Evolutionary conservation across 1,140 invertebrate genomes (phyloP).

Genomic region (Halotydeus destructor): DNA sequence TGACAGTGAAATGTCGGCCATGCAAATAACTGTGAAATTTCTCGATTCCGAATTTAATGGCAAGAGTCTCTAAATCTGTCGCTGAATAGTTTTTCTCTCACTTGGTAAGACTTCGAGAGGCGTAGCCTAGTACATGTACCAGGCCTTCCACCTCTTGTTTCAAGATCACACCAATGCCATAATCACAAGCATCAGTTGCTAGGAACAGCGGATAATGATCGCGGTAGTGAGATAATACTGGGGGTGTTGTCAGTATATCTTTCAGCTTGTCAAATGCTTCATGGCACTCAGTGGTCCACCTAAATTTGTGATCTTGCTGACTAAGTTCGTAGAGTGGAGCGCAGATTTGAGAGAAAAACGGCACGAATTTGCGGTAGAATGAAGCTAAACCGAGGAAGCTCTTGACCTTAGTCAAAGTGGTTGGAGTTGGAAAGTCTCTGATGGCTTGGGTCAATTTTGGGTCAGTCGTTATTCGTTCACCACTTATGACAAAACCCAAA

Average conservation of each 20-base stretch:
- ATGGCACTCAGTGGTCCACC: constrained; percentile 1
- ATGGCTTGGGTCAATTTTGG: not conserved
- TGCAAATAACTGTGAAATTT: constrained; percentile 23
- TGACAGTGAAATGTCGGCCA: constrained; percentile 27
- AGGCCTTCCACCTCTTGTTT: constrained; percentile 13
- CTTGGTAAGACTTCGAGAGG: constrained; percentile 15
- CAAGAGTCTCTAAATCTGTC: constrained; percentile 26
- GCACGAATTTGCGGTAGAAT: too few relatives aligned
- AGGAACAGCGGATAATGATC: constrained; percentile 13
- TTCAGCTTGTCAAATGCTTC: constrained; percentile 10
- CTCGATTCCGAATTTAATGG: constrained; percentile 23
- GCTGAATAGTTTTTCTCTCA: constrained; percentile 24
- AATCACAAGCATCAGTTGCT: constrained; percentile 21
- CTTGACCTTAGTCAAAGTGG: not conserved
- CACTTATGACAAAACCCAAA: not conserved
- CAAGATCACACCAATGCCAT: constrained; percentile 21
- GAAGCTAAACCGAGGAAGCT: not conserved
- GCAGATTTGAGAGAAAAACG: too few relatives aligned
- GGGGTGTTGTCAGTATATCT: not conserved
- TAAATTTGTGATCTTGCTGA: constrained; percentile 1
- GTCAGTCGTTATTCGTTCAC: not conserved
- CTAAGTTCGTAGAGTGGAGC: too few relatives aligned
- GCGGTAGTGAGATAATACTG: constrained; percentile 6
- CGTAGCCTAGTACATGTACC: constrained; percentile 2
- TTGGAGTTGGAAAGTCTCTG: not conserved